Base-by-base conservation (phyloP, 2,113 vertebrate genomes). In the Larimichthys polyactis region DNA sequence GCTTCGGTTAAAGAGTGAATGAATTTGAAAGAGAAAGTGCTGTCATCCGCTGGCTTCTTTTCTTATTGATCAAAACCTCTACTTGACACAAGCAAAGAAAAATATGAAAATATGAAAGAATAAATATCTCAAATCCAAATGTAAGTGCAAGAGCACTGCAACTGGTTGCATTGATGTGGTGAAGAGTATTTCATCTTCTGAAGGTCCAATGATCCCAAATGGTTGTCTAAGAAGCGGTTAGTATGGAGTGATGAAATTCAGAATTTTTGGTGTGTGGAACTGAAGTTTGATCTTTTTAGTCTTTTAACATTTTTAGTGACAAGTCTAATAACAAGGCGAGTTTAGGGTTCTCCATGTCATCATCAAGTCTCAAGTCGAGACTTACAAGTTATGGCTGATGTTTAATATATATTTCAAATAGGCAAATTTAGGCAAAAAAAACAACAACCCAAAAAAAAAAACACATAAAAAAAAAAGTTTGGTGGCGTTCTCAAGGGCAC, bases 31-130 rank as follows among this genome's bases (percentile, higher is more conserved):
- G 68, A 51, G 48, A 75, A 81, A 68, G 48, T 0, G 8, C 63
- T 15, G 54, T 75, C 40, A 40, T 62, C 24, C 20, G 27, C 70
- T 36, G 71, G 22, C 59, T 76, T 57, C 27, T 55, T 83, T 66
- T 83, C 66, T 70, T 65, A 48, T 79, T 86, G 84, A 92, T 91
- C 87, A 87, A 92, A 91, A 82, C 59, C 64, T 73, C n/a, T 4
- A 10, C 44, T 71, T 71, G 75, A 87, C 85, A 79, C 22, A 59
- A 51, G 65, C 44, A 83, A 43, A 62, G 57, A 24, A 67, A 67
- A 82, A 83, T 63, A 73, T 77, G 4, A 67, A 67, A 82, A 83
- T 63, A 73, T 77, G 4, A 83, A 72, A 67, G 46, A 68, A 80
- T 59, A 55, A 66, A 36, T 15, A 0, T 71, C 54, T 78, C 0